Base-by-base conservation (phyloP, 2,797 vertebrate genomes). In the Chelmon rostratus region DNA sequence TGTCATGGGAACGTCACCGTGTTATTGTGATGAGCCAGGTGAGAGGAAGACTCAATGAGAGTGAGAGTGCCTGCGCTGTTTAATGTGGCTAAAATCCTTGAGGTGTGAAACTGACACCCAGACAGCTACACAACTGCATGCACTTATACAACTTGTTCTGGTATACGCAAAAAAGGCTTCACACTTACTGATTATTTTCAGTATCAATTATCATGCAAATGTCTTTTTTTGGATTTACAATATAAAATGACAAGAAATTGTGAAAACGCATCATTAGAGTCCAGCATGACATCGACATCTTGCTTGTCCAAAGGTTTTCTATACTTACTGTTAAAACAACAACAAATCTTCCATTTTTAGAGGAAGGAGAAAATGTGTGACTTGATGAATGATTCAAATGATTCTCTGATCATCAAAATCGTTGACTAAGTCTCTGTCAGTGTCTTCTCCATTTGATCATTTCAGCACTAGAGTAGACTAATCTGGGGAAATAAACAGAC, bases 1-100 rank as follows among this genome's bases (percentile, higher is more conserved):
- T 0, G 16, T 46, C 50, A 7, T 8, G 25, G 5, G 15, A 38
- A 65, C n/a, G 25, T 50, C 57, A 25, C 3, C 0, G 2, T 72
- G 63, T 73, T 56, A 73, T 23, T 23, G 66, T 33, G 72, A 68
- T 13, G 47, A 71, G 68, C 63, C 79, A 74, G 78, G 68, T 81
- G 76, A 82, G 59, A 18, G 65, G 47, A 12, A 28, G 37, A 3
- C 35, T 59, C 65, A 16, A 19, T 12, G 23, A 52, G 37, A 68
- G 40, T 54, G 72, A 23, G 40, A 23, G 13, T 63, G 59, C 2
- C 12, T 31, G 23, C 7, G 7, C 37, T 1, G 38, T 44, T 56
- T 44, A n/a, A 12, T 21, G 18, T 37, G 56, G 13, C 31, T 19
- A 25, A 18, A 42, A 25, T 57, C 4, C 19, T 13, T 18, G 23